Conservation (phyloP, 2,888 invertebrate species). For the Heterodera filipjevi region DNA sequence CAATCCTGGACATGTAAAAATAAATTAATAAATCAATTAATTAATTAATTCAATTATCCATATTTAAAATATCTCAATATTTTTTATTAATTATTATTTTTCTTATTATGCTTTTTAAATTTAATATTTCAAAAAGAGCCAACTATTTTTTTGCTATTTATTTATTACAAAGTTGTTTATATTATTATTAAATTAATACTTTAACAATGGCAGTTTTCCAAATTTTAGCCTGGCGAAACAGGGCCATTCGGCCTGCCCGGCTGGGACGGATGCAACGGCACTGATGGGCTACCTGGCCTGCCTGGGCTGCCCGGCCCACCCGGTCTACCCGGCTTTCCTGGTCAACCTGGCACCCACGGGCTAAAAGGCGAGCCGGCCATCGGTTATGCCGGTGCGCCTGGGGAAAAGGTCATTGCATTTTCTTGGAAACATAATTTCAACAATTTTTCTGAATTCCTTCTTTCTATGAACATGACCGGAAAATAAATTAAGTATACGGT, state of each 20-base stretch:
- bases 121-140: too few species aligned
- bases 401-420: constrained; percentile 72
- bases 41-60: too few species aligned
- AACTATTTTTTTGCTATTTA: too few species aligned
- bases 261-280: constrained; percentile 92
- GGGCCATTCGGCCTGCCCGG: constrained; percentile 73
- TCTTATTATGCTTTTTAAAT: background rate
- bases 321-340: constrained; percentile 68
- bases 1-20: constrained; percentile 68
- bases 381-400: constrained; percentile 64
- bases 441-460: too few species aligned
- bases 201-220: too few species aligned
- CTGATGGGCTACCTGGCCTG: constrained; percentile 80
- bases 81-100: background rate
- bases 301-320: constrained; percentile 72
- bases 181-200: too few species aligned
- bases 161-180: too few species aligned
- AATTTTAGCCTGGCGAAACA: constrained; percentile 53
- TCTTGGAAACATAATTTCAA: constrained; percentile 12
- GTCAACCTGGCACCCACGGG: constrained; percentile 55
- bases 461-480: too few species aligned
- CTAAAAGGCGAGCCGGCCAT: constrained; percentile 65
- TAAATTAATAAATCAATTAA: background rate
- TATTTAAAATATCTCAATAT: background rate
- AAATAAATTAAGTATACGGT: too few species aligned